phyloP scores from a whole-genome alignment of 2,888 invertebrate genomes.

The Campoletis raptor region DNA sequence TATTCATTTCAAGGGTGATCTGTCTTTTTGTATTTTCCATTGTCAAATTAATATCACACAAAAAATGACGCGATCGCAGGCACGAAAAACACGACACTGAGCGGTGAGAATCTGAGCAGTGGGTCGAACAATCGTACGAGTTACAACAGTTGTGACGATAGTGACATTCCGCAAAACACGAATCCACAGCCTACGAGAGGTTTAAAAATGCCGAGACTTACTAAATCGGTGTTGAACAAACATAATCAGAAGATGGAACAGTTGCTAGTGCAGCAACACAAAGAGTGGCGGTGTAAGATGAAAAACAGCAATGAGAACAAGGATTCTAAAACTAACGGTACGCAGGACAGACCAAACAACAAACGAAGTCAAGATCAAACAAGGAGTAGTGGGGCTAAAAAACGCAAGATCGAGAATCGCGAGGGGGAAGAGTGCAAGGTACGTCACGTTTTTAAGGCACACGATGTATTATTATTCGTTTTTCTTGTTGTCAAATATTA shows the following conservation, averaged over 20 bases:
- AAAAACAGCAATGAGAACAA: slow-evolving; percentile 86
- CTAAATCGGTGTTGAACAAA: slow-evolving; percentile 87
- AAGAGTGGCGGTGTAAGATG: slow-evolving; percentile 87
- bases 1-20: neutral
- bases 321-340: slow-evolving; percentile 84
- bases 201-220: slow-evolving; percentile 86
- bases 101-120: slow-evolving; percentile 87
- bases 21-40: neutral
- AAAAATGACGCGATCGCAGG: slow-evolving; percentile 64
- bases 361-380: slow-evolving; percentile 72
- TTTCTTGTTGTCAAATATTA: neutral
- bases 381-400: slow-evolving; percentile 87
- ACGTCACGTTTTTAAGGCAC: slow-evolving; percentile 30
- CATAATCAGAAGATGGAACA: slow-evolving; percentile 95
- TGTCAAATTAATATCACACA: neutral
- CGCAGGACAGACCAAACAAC: slow-evolving; percentile 80
- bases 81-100: slow-evolving; percentile 86
- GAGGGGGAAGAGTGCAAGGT: slow-evolving; percentile 86
- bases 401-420: slow-evolving; percentile 88
- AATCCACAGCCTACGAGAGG: slow-evolving; percentile 78
- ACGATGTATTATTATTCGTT: neutral
- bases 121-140: slow-evolving; percentile 87
- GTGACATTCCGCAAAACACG: slow-evolving; percentile 84
- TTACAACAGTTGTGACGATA: slow-evolving; percentile 84
- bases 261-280: slow-evolving; percentile 90